These are phyloP conservation scores for Adineta ricciae DNA, from an alignment of 2,888 invertebrate species.

Conservation along the genomic window DNA sequence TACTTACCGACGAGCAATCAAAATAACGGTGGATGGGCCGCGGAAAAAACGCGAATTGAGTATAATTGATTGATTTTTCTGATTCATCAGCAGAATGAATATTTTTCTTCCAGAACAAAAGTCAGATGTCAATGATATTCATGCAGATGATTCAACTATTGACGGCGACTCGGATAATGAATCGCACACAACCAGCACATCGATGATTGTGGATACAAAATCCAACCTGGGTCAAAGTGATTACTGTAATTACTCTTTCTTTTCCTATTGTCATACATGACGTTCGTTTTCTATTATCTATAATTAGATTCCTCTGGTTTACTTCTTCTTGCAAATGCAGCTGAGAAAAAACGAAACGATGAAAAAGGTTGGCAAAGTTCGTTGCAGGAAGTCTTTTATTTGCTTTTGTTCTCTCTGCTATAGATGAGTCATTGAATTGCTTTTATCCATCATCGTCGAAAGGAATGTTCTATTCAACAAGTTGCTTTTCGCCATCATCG, in stretches of 20 bases:
- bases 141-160: neutral
- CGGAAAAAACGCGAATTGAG: slow-evolving; percentile 47
- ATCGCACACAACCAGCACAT: too few species aligned
- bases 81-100: neutral
- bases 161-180: neutral
- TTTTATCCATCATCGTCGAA: neutral
- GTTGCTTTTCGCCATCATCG: neutral
- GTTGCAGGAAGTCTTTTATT: too few species aligned
- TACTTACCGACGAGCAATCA: slow-evolving; percentile 88
- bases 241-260: neutral
- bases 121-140: neutral
- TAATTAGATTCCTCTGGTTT: neutral
- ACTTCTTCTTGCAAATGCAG: neutral
- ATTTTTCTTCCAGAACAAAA: neutral
- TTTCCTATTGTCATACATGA: too few species aligned
- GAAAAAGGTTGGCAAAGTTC: too few species aligned
- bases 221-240: too few species aligned
- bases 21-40: slow-evolving; percentile 97
- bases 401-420: too few species aligned
- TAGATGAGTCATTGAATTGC: neutral
- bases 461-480: neutral
- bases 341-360: neutral
- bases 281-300: neutral
- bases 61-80: neutral
- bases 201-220: too few species aligned